Evolutionary conservation across 2,797 vertebrate species (phyloP).

Genomic region (Sebastes steindachneri): DNA sequence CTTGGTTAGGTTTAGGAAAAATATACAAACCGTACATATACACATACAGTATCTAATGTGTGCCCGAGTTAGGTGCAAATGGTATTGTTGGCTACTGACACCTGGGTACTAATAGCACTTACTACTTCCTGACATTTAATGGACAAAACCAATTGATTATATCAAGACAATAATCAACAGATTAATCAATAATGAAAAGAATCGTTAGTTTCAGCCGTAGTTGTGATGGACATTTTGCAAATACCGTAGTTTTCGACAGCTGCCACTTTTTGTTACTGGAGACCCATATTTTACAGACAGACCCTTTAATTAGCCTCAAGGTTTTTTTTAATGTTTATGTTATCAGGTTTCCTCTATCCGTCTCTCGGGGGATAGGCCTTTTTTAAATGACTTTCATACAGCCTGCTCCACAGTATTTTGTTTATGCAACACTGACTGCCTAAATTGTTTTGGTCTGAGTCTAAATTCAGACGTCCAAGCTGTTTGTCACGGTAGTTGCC

Average conservation of each 20-base stretch:
- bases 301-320: background rate
- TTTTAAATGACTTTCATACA: background rate
- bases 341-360: background rate
- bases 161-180: background rate
- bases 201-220: background rate
- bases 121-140: background rate
- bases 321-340: background rate
- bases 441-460: background rate
- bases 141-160: background rate
- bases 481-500: constrained; percentile 17
- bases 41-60: too few relatives aligned
- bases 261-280: background rate
- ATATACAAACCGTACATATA: too few relatives aligned
- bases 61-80: too few relatives aligned
- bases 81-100: too few relatives aligned
- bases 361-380: background rate
- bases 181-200: background rate
- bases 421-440: background rate
- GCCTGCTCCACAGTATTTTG: background rate
- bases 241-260: background rate
- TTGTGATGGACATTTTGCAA: background rate
- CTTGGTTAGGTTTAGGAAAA: too few relatives aligned
- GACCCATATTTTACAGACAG: background rate
- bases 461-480: constrained; percentile 1
- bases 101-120: too few relatives aligned